A percentile compares a stretch with the other conserved stretches of the same genome.
Conservation (phyloP, 37 sponge, comb jelly and placozoan species). For the Petrosia ficiformis region DNA sequence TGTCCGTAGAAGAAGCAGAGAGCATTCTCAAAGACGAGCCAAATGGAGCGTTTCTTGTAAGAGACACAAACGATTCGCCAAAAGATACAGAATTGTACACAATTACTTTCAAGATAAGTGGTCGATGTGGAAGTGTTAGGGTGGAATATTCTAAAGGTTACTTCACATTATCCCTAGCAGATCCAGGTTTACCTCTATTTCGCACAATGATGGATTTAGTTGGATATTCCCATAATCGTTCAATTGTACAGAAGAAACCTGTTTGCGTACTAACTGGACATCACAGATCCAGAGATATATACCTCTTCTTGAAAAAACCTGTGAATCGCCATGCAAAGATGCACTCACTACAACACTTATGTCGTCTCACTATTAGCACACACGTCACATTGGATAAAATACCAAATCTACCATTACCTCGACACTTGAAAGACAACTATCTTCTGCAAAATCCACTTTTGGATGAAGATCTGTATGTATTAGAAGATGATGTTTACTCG, state of each 20-base stretch:
- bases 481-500: conserved; percentile 1
- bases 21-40: conserved; percentile 51
- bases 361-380: conserved; percentile 31
- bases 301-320: conserved; percentile 58
- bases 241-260: conserved; percentile 31
- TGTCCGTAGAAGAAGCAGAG: conserved; percentile 58
- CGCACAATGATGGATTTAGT: conserved; percentile 47
- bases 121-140: conserved; percentile 57
- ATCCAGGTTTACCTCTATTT: conserved; percentile 62
- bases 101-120: conserved; percentile 67
- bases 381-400: conserved; percentile 46
- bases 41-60: conserved; percentile 70
- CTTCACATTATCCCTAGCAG: conserved; percentile 51
- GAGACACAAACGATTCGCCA: conserved; percentile 49
- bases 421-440: conserved; percentile 33
- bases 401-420: conserved; percentile 27
- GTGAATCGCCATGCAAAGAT: conserved; percentile 34
- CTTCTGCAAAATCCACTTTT: conserved; percentile 43
- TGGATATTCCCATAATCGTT: conserved; percentile 30
- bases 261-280: conserved; percentile 67
- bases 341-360: conserved; percentile 48
- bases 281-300: conserved; percentile 21
- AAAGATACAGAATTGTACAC: conserved; percentile 35
- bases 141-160: conserved; percentile 74
- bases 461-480: conserved; percentile 28